A percentile compares a stretch with the other conserved stretches of the same genome.
Conservation (phyloP, 2,797 vertebrate genomes). For the Argentina silus region DNA sequence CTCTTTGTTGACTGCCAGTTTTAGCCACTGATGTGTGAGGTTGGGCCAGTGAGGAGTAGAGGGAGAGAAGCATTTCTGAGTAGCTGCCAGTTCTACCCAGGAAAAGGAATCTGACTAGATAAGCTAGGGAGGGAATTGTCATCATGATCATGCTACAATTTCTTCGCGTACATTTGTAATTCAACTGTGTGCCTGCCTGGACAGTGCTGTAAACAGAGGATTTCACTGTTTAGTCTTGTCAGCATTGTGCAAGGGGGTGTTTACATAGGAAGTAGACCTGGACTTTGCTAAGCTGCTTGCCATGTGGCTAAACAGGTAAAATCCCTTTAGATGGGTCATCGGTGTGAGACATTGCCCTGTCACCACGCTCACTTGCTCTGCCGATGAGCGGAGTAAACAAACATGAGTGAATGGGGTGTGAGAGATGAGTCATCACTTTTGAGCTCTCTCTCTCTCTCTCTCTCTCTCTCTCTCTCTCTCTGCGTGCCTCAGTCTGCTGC, state of each 20-base stretch:
- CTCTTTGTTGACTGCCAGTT: conserved; percentile 24
- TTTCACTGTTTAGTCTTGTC: conserved; percentile 17
- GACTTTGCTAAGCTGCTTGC: conserved; percentile 63
- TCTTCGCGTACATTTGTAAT: not conserved
- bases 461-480: conserved; percentile 20
- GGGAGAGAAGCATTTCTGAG: not conserved
- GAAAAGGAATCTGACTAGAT: not conserved
- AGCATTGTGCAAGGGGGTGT: conserved; percentile 38
- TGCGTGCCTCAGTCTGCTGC: conserved; percentile 62
- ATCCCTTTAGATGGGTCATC: conserved; percentile 63
- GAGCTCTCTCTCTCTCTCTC: conserved; percentile 26
- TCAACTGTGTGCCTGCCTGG: conserved; percentile 18
- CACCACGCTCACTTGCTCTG: conserved; percentile 30
- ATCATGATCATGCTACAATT: not conserved
- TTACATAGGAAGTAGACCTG: conserved; percentile 54
- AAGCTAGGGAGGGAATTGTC: not conserved
- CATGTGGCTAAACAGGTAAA: conserved; percentile 60
- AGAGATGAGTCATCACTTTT: conserved; percentile 77
- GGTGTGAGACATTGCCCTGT: conserved; percentile 49
- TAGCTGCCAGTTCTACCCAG: not conserved
- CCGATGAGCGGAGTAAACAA: conserved; percentile 60
- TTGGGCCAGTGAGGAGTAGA: not conserved
- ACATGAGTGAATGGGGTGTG: conserved; percentile 65
- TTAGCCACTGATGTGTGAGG: not conserved
- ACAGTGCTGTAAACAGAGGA: conserved; percentile 37